These are phyloP conservation scores for Tolypeutes matacus DNA, from an alignment of 2,797 vertebrate species.

Conservation along the genomic window DNA sequence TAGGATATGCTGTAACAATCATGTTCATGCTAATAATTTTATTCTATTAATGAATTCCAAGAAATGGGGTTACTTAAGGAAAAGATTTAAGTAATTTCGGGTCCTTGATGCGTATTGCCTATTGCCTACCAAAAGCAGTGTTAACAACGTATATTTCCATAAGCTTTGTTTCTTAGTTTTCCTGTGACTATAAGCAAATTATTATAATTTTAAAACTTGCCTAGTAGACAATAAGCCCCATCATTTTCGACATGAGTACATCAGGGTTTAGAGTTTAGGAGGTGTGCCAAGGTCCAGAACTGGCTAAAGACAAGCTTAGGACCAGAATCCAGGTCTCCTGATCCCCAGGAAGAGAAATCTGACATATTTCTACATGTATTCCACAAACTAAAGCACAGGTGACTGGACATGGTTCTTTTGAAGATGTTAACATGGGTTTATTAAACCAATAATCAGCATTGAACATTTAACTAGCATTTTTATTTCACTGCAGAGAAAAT, in stretches of 20 bases:
- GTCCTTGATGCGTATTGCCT: no score
- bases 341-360: background rate
- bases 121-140: background rate
- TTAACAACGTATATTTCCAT: rapidly evolving
- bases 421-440: background rate
- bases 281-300: background rate
- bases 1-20: background rate
- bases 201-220: background rate
- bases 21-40: background rate
- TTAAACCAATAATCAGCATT: no score
- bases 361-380: rapidly evolving
- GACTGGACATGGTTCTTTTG: background rate
- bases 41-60: background rate
- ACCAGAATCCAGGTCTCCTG: background rate
- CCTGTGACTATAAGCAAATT: background rate
- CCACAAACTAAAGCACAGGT: background rate
- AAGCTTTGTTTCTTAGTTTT: background rate
- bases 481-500: slow-evolving; percentile 1
- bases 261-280: no score
- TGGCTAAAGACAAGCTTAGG: background rate
- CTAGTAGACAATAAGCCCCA: background rate
- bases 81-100: background rate
- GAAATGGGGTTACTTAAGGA: background rate
- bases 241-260: background rate
- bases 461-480: background rate